Conservation (phyloP, 2,888 invertebrate genomes). For the Herminia tarsipennalis region DNA sequence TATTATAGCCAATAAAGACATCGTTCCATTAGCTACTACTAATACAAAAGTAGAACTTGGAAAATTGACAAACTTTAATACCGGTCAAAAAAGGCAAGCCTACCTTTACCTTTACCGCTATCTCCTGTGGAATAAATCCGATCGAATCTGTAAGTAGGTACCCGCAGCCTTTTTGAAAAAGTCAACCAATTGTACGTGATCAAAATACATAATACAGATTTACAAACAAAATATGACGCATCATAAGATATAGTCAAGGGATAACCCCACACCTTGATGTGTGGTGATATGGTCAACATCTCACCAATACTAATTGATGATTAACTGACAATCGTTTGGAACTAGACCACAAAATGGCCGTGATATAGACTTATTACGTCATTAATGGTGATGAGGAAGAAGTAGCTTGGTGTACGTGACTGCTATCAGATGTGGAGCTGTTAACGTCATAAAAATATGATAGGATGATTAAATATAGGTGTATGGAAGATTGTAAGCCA, state of each 20-base stretch:
- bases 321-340: conserved; percentile 18
- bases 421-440: conserved; percentile 15
- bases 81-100: too few species aligned
- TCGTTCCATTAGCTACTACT: too few species aligned
- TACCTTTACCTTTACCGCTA: too few species aligned
- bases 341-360: conserved; percentile 45
- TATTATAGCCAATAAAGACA: too few species aligned
- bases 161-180: too few species aligned
- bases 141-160: too few species aligned
- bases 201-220: too few species aligned
- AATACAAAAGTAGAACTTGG: too few species aligned
- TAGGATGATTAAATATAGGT: conserved; percentile 8
- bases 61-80: too few species aligned
- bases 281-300: conserved; percentile 20
- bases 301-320: conserved; percentile 36
- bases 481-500: conserved; percentile 1
- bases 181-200: too few species aligned
- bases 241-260: conserved; percentile 21
- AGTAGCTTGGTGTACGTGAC: conserved; percentile 32
- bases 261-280: conserved; percentile 8
- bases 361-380: conserved; percentile 29
- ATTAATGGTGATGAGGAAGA: conserved; percentile 10
- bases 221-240: conserved; percentile 23
- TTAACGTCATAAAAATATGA: conserved; percentile 16
- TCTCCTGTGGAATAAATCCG: too few species aligned